phyloP scores from a whole-genome alignment of 2,113 vertebrate species.

The Scomber colias region DNA sequence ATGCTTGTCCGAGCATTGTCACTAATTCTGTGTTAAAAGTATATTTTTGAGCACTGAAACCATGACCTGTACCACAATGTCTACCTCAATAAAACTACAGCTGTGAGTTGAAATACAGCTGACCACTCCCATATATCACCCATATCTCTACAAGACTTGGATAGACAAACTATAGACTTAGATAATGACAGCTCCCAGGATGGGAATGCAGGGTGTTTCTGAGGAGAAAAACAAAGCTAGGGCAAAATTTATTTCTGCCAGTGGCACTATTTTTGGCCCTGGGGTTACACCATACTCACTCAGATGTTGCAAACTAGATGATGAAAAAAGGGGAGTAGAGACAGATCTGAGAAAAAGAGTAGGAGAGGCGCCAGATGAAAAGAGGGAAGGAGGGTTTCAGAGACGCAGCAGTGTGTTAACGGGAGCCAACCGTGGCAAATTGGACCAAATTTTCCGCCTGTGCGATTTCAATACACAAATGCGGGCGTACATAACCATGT shows the following conservation, averaged over 20 bases:
- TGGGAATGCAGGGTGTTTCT: no score
- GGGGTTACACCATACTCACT: neutral
- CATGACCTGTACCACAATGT: no score
- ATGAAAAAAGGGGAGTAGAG: conserved; percentile 12
- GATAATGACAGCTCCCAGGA: no score
- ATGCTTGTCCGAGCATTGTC: no score
- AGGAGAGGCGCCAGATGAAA: conserved; percentile 11
- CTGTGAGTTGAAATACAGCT: no score
- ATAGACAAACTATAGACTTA: no score
- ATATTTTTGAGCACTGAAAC: no score
- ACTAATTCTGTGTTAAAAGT: no score
- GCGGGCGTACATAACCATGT: conserved; percentile 72
- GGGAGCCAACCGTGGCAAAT: conserved; percentile 69
- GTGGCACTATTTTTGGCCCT: conserved; percentile 6
- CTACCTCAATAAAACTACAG: no score
- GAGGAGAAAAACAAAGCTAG: neutral
- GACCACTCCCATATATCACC: no score
- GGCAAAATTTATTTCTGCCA: conserved; percentile 8
- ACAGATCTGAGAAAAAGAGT: neutral
- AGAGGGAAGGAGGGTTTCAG: conserved; percentile 42
- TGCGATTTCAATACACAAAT: conserved; percentile 80
- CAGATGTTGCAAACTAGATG: conserved; percentile 3
- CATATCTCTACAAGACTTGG: no score
- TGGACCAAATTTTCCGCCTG: conserved; percentile 76
- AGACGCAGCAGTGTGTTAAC: conserved; percentile 61